Conservation (phyloP, 2,797 vertebrate species). For the Macroramphosus scolopax region DNA sequence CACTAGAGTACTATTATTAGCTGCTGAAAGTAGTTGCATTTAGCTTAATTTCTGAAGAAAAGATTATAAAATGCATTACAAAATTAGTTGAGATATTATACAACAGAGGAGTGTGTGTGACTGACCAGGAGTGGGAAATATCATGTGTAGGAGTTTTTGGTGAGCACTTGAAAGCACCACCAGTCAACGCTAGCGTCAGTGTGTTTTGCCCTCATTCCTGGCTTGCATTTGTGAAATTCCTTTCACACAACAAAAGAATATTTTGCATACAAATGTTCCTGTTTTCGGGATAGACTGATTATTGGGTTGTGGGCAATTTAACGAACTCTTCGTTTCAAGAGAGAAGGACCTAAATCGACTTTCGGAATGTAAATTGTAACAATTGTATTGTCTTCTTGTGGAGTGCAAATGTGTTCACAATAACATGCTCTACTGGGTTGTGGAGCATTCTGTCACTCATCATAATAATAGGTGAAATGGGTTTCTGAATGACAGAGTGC, state of each 20-base stretch:
- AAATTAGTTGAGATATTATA: too few species aligned
- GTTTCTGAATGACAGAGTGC: conserved; percentile 16
- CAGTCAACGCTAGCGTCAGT: conserved; percentile 26
- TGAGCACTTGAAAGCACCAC: conserved; percentile 42
- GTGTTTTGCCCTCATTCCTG: conserved; percentile 56
- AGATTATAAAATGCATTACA: too few species aligned
- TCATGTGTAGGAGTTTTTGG: conserved; percentile 36
- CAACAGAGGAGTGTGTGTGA: too few species aligned
- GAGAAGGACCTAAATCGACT: background rate
- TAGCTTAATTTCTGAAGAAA: too few species aligned
- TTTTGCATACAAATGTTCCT: conserved; percentile 21
- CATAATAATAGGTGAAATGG: background rate
- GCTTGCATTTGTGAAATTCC: conserved; percentile 64
- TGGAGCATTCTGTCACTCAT: background rate
- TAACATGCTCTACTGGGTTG: background rate
- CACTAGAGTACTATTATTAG: too few species aligned
- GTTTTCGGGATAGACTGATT: background rate
- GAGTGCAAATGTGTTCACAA: background rate
- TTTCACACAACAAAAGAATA: conserved; percentile 51
- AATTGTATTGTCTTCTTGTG: background rate
- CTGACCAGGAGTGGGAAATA: too few species aligned
- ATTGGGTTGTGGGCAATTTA: background rate
- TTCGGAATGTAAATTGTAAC: conserved; percentile 6
- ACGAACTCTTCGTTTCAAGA: background rate
- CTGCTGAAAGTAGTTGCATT: too few species aligned